These are phyloP conservation scores for Acestrorhynchus altus DNA, from an alignment of 2,797 vertebrate species.

Conservation along the genomic window DNA sequence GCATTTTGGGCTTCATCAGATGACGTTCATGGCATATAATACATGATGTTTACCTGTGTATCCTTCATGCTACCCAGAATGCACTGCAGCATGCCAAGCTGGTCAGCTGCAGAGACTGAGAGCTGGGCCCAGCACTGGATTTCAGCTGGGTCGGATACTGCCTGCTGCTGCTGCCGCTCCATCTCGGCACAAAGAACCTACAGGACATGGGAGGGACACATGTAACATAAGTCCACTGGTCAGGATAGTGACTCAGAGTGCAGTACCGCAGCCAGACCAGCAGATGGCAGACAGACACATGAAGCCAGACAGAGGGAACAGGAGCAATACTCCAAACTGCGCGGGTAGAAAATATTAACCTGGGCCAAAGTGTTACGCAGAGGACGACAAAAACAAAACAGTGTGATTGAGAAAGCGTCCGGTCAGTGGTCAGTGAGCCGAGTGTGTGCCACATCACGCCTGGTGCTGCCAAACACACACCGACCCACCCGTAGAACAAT, in stretches of 20 bases:
- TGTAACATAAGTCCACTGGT: no score
- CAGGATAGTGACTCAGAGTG: not conserved
- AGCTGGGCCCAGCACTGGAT: slow-evolving; percentile 84
- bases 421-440: no score
- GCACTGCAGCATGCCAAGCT: slow-evolving; percentile 82
- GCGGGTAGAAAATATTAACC: no score
- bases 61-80: slow-evolving; percentile 84
- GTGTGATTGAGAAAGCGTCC: no score
- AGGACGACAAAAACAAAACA: no score
- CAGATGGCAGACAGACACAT: slow-evolving; percentile 33
- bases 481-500: no score
- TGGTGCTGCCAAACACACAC: no score
- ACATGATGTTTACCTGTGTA: slow-evolving; percentile 75
- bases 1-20: no score
- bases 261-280: slow-evolving; percentile 21
- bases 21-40: no score
- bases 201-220: slow-evolving; percentile 29
- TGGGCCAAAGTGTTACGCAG: no score
- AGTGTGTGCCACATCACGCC: no score
- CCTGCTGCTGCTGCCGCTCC: slow-evolving; percentile 71
- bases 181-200: slow-evolving; percentile 84
- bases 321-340: not conserved
- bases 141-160: slow-evolving; percentile 73
- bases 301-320: not conserved
- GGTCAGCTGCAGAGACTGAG: slow-evolving; percentile 80